Conservation (phyloP, 37 sponge, comb jelly and placozoan species). For the Beroe forskalii region DNA sequence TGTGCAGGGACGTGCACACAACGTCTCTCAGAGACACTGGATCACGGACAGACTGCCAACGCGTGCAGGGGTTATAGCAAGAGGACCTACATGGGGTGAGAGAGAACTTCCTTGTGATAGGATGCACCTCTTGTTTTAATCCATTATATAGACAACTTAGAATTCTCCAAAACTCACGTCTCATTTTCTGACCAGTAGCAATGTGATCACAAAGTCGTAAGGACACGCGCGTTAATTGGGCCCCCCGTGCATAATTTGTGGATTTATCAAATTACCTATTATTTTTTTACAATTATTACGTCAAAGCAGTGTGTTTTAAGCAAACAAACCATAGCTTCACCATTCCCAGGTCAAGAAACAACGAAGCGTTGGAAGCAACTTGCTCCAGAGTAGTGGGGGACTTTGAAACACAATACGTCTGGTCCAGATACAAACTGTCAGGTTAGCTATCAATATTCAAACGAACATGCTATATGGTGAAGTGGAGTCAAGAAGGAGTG, state of each 20-base stretch:
- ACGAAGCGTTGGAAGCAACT: not conserved
- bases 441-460: no score
- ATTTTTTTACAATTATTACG: no score
- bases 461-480: no score
- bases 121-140: not conserved
- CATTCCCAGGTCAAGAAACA: not conserved
- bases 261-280: no score
- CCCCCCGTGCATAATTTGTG: no score
- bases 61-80: not conserved
- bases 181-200: no score
- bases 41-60: conserved; percentile 3
- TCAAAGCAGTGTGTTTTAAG: no score
- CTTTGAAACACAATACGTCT: not conserved
- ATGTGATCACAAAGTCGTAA: no score
- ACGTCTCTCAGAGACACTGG: not conserved
- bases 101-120: not conserved
- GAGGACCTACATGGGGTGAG: conserved; percentile 29
- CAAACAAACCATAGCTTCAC: no score
- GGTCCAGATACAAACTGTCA: conserved; percentile 41
- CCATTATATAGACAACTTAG: not conserved
- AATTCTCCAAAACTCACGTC: not conserved
- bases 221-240: no score
- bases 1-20: conserved; percentile 38
- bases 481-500: no score
- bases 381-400: not conserved